Evolutionary conservation across 2,113 vertebrate genomes (phyloP), one percentile per base, ranked within the genome.

Genomic region (Ctenodactylus gundi): DNA sequence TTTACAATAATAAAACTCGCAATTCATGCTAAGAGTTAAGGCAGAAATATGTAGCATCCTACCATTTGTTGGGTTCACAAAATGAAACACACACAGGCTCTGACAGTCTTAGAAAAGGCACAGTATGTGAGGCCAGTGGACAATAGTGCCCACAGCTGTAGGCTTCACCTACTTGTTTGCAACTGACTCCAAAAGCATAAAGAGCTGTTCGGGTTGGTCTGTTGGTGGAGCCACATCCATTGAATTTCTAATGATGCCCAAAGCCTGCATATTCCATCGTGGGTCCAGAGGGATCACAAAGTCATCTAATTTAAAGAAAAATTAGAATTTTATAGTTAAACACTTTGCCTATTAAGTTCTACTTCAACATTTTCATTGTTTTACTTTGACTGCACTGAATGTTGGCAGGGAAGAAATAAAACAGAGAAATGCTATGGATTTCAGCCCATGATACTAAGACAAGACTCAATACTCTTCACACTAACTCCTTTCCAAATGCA

Each of bases 251-350:
- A 99, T 97, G 88, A 99, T 99, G 91, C 99, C 99, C 97, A 99
- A 98, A 95, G 99, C 98, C 78, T 99, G 99, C 96, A 99, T 99
- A 97, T 99, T 99, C 99, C 99, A 99, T 23, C 99, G 99, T 97
- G 99, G 99, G 96, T 99, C 99, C 97, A 99, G 96, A 93, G 99
- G 98, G 84, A 99, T 98, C 97, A 99, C 98, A 95, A 98, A 98
- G 86, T 99, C 99, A 98, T 99, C 99, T 99, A 95, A 21, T 75
- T 93, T 51, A 73, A 84, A 68, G 31, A 53, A 93, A 95, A 95
- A 23, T 62, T 2, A 82, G 34, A 67, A 64, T 91, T 92, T 65
- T 36, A n/a, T 3, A 46, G 10, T 85, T 95, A 90, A 60, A 57
- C 86, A 64, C 34, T 57, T 83, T 97, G 98, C 98, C 98, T 94